phyloP scores from a whole-genome alignment of 2,113 vertebrate genomes.

The Cinclus cinclus region DNA sequence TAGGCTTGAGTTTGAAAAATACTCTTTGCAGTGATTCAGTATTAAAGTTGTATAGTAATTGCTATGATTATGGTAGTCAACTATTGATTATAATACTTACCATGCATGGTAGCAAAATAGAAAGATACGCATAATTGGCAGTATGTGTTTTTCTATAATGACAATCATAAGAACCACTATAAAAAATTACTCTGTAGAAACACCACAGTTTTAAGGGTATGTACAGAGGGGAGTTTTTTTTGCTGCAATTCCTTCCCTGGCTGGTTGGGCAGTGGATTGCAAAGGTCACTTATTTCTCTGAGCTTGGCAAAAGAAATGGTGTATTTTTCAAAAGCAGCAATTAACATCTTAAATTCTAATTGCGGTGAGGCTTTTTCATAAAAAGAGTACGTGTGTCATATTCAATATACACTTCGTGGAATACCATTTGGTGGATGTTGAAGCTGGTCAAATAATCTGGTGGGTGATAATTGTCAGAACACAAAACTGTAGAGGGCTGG shows the following conservation, averaged over 20 bases:
- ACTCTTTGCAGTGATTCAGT: not conserved
- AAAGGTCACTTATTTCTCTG: not conserved
- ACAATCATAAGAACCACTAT: not conserved
- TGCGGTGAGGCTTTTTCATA: accelerated
- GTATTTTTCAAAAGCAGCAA: not conserved
- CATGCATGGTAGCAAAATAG: not conserved
- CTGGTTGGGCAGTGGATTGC: not conserved
- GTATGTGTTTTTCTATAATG: not conserved
- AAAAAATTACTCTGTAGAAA: not conserved
- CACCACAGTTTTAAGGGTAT: not conserved
- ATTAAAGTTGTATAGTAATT: conserved; percentile 8
- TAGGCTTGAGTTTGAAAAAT: not conserved
- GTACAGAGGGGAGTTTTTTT: not conserved
- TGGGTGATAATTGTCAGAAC: not conserved
- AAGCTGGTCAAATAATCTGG: not conserved
- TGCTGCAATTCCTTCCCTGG: not conserved
- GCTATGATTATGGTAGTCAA: not conserved
- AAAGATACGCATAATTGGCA: not conserved
- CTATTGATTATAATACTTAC: not conserved
- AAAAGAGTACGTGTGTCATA: not conserved
- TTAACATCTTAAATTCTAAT: not conserved
- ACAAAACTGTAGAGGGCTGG: not conserved
- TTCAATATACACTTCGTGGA: not conserved
- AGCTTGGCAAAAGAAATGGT: not conserved
- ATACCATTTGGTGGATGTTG: not conserved